Base-by-base conservation (phyloP, 2,113 vertebrate species). In the Columba janthina region DNA sequence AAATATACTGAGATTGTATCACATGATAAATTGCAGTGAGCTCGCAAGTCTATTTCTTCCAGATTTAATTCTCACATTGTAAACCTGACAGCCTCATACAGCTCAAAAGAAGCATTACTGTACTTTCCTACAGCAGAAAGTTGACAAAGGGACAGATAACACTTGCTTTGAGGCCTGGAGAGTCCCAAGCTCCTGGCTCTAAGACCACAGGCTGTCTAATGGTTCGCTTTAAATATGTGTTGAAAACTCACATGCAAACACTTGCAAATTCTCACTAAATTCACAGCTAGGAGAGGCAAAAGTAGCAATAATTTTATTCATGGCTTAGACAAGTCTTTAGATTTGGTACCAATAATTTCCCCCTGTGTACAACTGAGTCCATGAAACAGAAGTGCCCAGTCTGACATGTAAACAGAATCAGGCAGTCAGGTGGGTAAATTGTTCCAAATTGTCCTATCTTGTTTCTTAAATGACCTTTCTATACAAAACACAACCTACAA, bases 11-110 rank as follows among this genome's bases (percentile, higher is more conserved):
- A 96, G 91, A 89, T 96, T 85, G 48, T 87, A 91, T 88, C 95
- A 96, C 77, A 95, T 91, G 96, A 94, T 95, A 89, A 96, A 96
- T 54, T 95, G 66, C 83, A 89, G 84, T 89, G 81, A 94, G 85
- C 46, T 93, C 62, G 89, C 67, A 65, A 82, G 56, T 73, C 89
- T 93, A 4, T 58, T 94, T 93, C 94, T 93, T 93, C 80, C 58
- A 82, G 85, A 88, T 85, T 88, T 89, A 92, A 94, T 82, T 88
- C 62, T 79, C 85, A 79, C 85, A 53, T 86, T 95, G 72, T 71
- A 74, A 81, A 70, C 72, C 42, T 94, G 94, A 94, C 88, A 96
- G 92, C 72, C 31, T 86, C 66, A 53, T 61, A 71, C 25, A 46
- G 36, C 62, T 86, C 32, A 6, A 40, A 87, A 71, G 48, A 84